Evolutionary conservation across 2,888 invertebrate species (phyloP).

Genomic region (Lasioglossum pauxillum): DNA sequence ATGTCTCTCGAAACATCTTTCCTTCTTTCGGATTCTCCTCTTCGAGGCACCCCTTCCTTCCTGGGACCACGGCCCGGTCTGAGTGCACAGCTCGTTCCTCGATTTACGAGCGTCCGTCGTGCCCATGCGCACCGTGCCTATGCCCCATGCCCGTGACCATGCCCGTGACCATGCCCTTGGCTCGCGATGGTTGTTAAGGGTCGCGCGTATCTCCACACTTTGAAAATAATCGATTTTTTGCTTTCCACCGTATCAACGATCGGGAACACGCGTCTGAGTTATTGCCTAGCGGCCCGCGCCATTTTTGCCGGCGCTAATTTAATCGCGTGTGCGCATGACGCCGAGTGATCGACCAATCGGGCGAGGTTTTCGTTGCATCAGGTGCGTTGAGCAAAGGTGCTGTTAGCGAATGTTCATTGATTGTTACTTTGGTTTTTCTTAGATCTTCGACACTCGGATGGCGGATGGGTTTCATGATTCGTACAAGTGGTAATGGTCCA

Average conservation of each 20-base stretch:
- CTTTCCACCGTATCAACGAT: neutral
- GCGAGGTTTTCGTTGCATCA: neutral
- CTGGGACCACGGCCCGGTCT: neutral
- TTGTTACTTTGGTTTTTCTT: neutral
- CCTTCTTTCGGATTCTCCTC: slow-evolving; percentile 19
- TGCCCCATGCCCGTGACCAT: neutral
- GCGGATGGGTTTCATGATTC: too few species aligned
- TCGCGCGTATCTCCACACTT: neutral
- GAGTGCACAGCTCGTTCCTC: slow-evolving; percentile 18
- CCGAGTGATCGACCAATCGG: neutral
- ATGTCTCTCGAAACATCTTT: slow-evolving; percentile 49
- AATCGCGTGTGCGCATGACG: neutral
- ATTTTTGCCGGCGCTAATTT: neutral
- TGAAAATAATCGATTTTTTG: slow-evolving; percentile 1
- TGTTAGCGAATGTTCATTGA: neutral
- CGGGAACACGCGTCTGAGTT: slow-evolving; percentile 3
- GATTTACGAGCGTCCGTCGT: slow-evolving; percentile 34
- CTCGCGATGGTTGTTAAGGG: neutral
- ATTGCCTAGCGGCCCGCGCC: neutral
- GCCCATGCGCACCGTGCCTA: neutral
- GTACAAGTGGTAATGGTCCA: too few species aligned
- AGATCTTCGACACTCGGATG: too few species aligned
- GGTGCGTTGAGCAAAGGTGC: neutral
- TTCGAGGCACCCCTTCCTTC: neutral
- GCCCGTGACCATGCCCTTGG: neutral